Evolutionary conservation across 1,140 invertebrate species (phyloP), one percentile per base, ranked within the genome.

Genomic region (Antheraea mylitta): DNA sequence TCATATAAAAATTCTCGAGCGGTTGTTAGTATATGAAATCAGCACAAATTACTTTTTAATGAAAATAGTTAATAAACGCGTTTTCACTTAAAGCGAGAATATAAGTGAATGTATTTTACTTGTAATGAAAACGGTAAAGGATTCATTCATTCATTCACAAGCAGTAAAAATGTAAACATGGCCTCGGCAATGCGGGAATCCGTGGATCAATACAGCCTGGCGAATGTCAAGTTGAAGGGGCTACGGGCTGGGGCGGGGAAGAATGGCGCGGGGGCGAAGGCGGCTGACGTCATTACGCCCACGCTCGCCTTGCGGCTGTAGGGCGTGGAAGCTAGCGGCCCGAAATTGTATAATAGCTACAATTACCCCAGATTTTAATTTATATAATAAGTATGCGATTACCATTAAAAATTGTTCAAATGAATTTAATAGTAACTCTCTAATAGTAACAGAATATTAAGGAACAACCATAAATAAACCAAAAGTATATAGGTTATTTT

Each of bases 201-300:
- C 61, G 77, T 66, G 64, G 68, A 79, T 86, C 84, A 80, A 86
- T 86, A 80, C 68, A 80, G 78, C 75, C 68, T 38, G 18, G 70
- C 74, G 76, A 86, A 83, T 85, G 84, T 86, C 82, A 85, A 85
- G 82, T 86, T 81, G 81, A 80, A 75, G 77, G 75, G 73, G 65
- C 69, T 42, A 19, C 38, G 60, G 71, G 64, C 18, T 18, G 63
- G 19, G 62, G 53, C 4, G 45, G 11, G 45, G 62, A 18, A n/a
- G 11, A 8, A 9, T 1, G 19, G 11, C 53, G 18, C 18, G 37
- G 68, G 38, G 48, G 38, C 74, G 22, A 60, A 70, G 68, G 22
- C 19, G 63, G 67, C 73, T 87, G 85, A 87, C 85, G 85, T 87
- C 85, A 87, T 67, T 19, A 66, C 83, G 77, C 85, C 85, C 72